These are phyloP conservation scores for Matsumyia berberina DNA, from an alignment of 2,888 invertebrate genomes.

Conservation along the genomic window DNA sequence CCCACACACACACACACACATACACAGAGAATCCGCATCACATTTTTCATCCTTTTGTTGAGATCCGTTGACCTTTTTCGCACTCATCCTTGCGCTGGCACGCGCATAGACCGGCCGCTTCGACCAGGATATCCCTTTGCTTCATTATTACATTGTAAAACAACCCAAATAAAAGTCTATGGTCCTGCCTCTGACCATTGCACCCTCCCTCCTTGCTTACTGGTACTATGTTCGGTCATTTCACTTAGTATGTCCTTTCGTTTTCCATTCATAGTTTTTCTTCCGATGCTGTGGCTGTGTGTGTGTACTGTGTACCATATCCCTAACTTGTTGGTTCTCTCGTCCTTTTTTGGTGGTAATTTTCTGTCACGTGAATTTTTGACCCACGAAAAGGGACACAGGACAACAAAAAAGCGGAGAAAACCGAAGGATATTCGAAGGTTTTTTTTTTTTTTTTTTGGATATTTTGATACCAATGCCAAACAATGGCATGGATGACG, in stretches of 20 bases:
- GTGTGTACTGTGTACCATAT: constrained; percentile 15
- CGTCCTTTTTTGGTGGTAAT: constrained; percentile 43
- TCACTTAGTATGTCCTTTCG: constrained; percentile 43
- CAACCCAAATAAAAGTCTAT: constrained; percentile 42
- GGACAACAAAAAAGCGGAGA: not conserved
- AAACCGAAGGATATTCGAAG: constrained; percentile 5
- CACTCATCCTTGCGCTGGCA: constrained; percentile 47
- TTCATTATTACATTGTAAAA: constrained; percentile 42
- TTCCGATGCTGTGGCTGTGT: constrained; percentile 10
- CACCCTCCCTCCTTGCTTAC: constrained; percentile 1
- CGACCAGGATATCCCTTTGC: constrained; percentile 23
- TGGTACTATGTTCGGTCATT: constrained; percentile 39
- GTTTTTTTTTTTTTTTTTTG: constrained; percentile 30
- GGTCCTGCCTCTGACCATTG: constrained; percentile 17
- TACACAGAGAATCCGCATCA: not conserved
- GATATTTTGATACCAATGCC: constrained; percentile 34
- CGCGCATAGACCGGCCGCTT: constrained; percentile 34
- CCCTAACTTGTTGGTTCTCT: constrained; percentile 12
- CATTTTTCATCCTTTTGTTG: constrained; percentile 58
- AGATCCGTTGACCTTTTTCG: constrained; percentile 62
- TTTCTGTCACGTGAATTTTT: constrained; percentile 54
- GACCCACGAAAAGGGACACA: constrained; percentile 13
- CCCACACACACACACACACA: constrained; percentile 2
- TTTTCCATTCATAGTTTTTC: constrained; percentile 52
- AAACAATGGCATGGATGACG: constrained; percentile 60